Evolutionary conservation across 2,797 vertebrate species (phyloP), one percentile per base, ranked within the genome.

Genomic region (Zalophus californianus): DNA sequence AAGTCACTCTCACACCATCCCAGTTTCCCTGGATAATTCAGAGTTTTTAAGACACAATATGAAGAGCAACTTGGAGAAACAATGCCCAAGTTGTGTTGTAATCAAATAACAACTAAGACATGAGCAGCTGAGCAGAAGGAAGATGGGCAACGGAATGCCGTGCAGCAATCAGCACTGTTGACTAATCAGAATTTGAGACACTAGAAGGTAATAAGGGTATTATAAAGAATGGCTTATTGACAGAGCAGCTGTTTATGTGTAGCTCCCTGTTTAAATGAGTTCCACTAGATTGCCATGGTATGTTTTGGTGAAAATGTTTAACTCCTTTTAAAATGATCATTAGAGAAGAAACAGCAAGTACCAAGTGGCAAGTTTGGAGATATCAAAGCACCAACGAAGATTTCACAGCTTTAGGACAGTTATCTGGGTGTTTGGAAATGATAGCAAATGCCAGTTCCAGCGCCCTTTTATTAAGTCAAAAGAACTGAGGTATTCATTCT

Each of bases 131-230:
- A 99, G 99, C 99, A 99, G 98, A 98, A 98, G 99, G 99, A 99
- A 99, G 99, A 99, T 99, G 99, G 99, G 99, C 99, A 99, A 98
- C 99, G 99, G 99, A 99, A 99, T 99, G 99, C 99, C 98, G 97
- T 98, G 97, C 99, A 99, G 99, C 99, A 99, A 99, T 99, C 99
- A 99, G 99, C 99, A 99, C 99, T 99, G 99, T 99, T 99, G 99
- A 99, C 99, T 99, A 99, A 99, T 99, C 99, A 99, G 99, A 99
- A 99, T 99, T 99, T 99, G 99, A 99, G 99, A 99, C 99, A 98
- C 99, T 99, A 99, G 99, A 99, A 99, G 99, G 99, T 99, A 99
- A 99, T 99, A 99, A 99, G 99, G 99, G 99, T 99, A 99, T 99
- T 99, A 98, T 99, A 99, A 99, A 99, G 99, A 99, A 99, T 99